phyloP scores from a whole-genome alignment of 1,140 invertebrate species.

The Cherax destructor region DNA sequence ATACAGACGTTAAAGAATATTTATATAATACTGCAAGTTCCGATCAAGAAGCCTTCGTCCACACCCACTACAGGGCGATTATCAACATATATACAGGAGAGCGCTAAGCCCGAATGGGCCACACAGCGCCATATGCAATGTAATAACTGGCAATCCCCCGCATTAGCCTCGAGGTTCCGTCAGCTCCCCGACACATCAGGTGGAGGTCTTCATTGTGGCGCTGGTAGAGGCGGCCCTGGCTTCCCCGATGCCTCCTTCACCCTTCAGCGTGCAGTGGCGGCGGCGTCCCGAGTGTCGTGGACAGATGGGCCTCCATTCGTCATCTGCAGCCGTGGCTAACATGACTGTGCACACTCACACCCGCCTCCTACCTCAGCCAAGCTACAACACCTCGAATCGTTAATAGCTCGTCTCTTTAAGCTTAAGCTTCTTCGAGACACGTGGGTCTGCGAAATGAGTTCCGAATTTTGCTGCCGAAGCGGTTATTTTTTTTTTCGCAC shows the following conservation, averaged over 20 bases:
- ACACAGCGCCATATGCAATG: too few species aligned
- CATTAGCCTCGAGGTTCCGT: neutral
- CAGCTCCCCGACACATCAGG: neutral
- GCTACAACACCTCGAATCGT: neutral
- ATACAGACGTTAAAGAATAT: too few species aligned
- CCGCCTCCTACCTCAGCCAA: neutral
- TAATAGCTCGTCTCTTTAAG: neutral
- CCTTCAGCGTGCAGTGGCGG: neutral
- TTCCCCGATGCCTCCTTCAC: neutral
- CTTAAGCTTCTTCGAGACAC: too few species aligned
- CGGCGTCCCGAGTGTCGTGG: neutral
- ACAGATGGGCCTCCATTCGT: constrained; percentile 46
- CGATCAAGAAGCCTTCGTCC: too few species aligned
- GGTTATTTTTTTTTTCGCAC: too few species aligned
- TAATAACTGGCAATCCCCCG: neutral
- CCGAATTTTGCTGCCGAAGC: too few species aligned
- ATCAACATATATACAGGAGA: too few species aligned
- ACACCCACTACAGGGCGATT: too few species aligned
- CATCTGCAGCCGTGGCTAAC: neutral
- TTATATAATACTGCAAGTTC: too few species aligned
- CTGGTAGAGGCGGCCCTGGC: too few species aligned
- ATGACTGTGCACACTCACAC: constrained; percentile 13
- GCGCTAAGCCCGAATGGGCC: too few species aligned
- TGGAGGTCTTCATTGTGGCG: constrained; percentile 5
- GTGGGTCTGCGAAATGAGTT: too few species aligned